Base-by-base conservation (phyloP, 2,113 vertebrate species). In the Lepus timidus region DNA sequence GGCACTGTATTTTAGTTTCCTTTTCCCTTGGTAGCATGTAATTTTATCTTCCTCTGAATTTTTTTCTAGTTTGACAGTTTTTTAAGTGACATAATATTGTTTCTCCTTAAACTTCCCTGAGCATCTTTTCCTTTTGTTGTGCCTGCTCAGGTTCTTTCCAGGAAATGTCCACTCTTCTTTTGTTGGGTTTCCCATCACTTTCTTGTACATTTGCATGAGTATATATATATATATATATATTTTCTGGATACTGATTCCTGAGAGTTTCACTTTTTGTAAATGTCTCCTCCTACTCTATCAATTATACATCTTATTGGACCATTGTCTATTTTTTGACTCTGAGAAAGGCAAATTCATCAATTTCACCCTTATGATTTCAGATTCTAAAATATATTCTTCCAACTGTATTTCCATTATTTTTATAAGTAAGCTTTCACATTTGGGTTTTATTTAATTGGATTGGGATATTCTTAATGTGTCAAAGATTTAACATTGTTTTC, bases 371-470 rank as follows among this genome's bases (percentile, higher is more conserved):
- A 82, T 64, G 13, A 14, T 68, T 88, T 90, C 23, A 22, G 88
- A 44, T 9, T 82, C 93, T 44, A 85, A 85, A 73, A 79, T 44
- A 58, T 52, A 20, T 58, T 33, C 49, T 75, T 75, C 9, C 20
- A 51, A 16, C 8, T 13, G 75, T 12, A 61, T 84, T 64, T 12
- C 11, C 80, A 31, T 36, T 71, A 51, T 12, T 79, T 85, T 64
- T 84, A 61, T 61, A 75, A 33, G 67, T 79, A 65, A 80, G 75
- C 75, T 90, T 86, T 96, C 29, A 87, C 36, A 49, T 36, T 25
- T 89, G 55, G 1, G 4, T 49, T 29, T 58, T 82, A 39, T 65
- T 27, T 5, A 82, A 68, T 62, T 20, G 9, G n/a, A 0, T 68
- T 67, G 4, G 39, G 55, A 36, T 83, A 19, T 70, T 67, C 85